Evolutionary conservation across 1,140 invertebrate species (phyloP), one percentile per base, ranked within the genome.

Genomic region (Catajapyx aquilonaris): DNA sequence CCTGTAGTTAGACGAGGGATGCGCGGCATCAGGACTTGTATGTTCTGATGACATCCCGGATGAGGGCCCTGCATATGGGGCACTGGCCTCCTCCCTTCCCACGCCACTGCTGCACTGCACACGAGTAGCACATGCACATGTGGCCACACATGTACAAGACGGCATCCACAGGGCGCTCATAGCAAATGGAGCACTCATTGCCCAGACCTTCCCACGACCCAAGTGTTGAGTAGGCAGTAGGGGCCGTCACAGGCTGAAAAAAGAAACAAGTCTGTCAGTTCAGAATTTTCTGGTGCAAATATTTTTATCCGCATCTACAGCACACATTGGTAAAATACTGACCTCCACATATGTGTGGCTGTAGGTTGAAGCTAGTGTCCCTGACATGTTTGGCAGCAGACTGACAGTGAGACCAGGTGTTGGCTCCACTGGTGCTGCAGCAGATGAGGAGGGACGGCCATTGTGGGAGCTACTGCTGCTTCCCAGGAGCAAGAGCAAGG

Each of bases 121-220:
- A 95, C n/a, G 83, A 66, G 51, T 86, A 95, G 54, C 91, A 97
- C 87, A 95, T 91, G 52, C 91, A 97, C 83, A 96, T 91, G 61
- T 96, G 90, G 25, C 91, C 90, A 56, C 91, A 97, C 62, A 81
- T 86, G 52, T 96, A 95, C 15, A 96, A 62, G 16, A 93, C 90
- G 46, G 81, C 80, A 57, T 96, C 84, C 33, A 93, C 85, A 35
- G 71, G 69, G 46, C 84, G 72, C 54, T 95, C 90, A 51, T 86
- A 93, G 57, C 91, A 97, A 33, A 95, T 86, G 0, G 81, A 85
- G 58, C 90, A 96, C 51, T 94, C 88, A 25, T 54, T 61, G 11
- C 45, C 44, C 17, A 34, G 30, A 11, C n/a, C 20, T 22, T 23
- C 36, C 18, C 4, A 20, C 31, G 22, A 48, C 23, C 53, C 44